Base-by-base conservation (phyloP, 2,797 vertebrate species). In the Glossophaga mutica region DNA sequence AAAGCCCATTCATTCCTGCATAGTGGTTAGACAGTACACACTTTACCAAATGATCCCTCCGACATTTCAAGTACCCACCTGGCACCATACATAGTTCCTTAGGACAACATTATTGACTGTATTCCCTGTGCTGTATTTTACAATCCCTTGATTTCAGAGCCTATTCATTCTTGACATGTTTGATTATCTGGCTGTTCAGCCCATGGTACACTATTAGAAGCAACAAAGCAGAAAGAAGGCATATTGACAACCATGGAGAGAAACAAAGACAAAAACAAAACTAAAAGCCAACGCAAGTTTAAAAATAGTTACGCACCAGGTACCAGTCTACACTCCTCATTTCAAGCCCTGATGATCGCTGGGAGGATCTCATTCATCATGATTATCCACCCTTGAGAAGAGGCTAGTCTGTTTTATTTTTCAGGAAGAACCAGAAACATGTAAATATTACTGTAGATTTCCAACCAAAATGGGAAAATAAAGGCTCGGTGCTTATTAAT, bases 381-480 rank as follows among this genome's bases (percentile, higher is more conserved):
- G 16, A 44, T 2, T 5, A 78, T 12, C n/a, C 78, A 67, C 77
- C 50, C 19, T 46, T 44, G 92, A 93, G 46, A 39, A 76, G 76
- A 77, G 16, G 26, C 74, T 44, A 67, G 24, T 65, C 65, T 57
- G 15, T 32, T 89, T 86, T 77, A 91, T 4, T 68, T 34, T 71
- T 79, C 78, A 94, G 65, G 39, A 95, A 92, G 37, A 94, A 68
- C 68, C 42, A 92, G 32, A 82, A 94, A 81, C 29, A 88, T 39
- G 22, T 21, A 90, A 89, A 87, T 19, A 32, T 37, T 71, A n/a
- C 68, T 92, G 10, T 6, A 68, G 71, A 78, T 87, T 96, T 95
- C 59, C 37, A 91, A 87, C 29, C 67, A 91, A 92, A 94, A 81
- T 46, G 76, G 29, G 48, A 95, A 93, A 96, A 81, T 68, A 78